Evolutionary conservation across 2,113 vertebrate genomes (phyloP), one percentile per base, ranked within the genome.

Genomic region (Thermophis baileyi): DNA sequence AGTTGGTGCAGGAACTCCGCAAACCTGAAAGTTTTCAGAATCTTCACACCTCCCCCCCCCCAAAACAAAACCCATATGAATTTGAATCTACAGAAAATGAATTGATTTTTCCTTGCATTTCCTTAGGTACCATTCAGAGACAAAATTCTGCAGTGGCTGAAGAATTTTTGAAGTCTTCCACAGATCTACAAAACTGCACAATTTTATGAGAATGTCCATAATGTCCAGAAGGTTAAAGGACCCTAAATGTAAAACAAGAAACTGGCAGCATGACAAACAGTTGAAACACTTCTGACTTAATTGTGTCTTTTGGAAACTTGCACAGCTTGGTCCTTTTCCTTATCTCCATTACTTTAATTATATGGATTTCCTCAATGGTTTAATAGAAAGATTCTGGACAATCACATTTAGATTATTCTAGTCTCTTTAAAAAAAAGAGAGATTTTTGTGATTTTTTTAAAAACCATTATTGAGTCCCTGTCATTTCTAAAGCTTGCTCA

Each of bases 111-210:
- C 24, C 2, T 81, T 14, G 4, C 0, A 1, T 86, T 92, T 89
- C 92, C 89, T 0, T 60, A 54, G 30, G 18, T 90, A 88, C 8
- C 5, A 16, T 5, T 10, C 87, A n/a, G 5, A 69, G 27, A 18
- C 74, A 0, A 1, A 92, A 49, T 91, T 40, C 51, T 44, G 8
- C 93, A 86, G 2, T 0, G 69, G 18, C 30, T 50, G 57, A 49
- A 87, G n/a, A 22, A 60, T 91, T 92, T 95, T 92, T 40, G 16
- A 74, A 46, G 63, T 81, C 35, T 50, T 18, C n/a, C 53, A 87
- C 44, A 63, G 53, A 88, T 85, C 16, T 49, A 25, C 69, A 92
- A 40, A 6, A 40, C 1, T 44, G 25, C 24, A 89, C 63, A 24
- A 11, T 30, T 63, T 63, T 30, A 63, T 63, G 27, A 63, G 60